A percentile compares a stretch with the other conserved stretches of the same genome.
Evolutionary conservation across 2,888 invertebrate genomes (phyloP).

Genomic region (Atherix ibis): DNA sequence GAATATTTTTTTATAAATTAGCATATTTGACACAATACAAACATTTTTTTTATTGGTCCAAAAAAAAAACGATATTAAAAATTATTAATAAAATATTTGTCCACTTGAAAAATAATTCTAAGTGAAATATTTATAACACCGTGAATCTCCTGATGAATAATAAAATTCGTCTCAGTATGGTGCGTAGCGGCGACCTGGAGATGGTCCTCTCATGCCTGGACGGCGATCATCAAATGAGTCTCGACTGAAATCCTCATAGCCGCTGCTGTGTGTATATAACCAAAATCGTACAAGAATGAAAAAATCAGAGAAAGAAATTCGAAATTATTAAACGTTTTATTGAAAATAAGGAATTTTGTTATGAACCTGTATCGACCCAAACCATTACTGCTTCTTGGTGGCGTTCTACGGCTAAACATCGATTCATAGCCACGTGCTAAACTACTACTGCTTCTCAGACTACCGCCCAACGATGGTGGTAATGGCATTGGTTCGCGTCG

Average conservation of each 20-base stretch:
- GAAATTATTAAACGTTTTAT: no score
- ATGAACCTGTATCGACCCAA: conserved; percentile 23
- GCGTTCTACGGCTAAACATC: conserved; percentile 71
- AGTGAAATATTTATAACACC: neutral
- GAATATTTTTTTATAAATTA: no score
- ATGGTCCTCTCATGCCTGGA: conserved; percentile 55
- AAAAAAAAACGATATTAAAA: no score
- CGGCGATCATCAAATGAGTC: conserved; percentile 76
- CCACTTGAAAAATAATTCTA: no score
- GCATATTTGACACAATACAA: no score
- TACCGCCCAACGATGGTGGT: conserved; percentile 44
- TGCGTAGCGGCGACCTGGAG: conserved; percentile 73
- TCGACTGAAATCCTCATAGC: conserved; percentile 78
- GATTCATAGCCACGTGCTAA: conserved; percentile 49
- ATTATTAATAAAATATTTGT: no score
- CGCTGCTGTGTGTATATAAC: no score
- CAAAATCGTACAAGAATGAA: no score
- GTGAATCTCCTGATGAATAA: conserved; percentile 5
- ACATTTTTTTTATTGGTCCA: no score
- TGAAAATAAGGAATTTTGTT: conserved; percentile 4
- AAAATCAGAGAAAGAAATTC: conserved; percentile 17
- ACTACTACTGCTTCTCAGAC: conserved; percentile 40
- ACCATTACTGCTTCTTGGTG: conserved; percentile 39
- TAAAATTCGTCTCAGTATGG: conserved; percentile 49
- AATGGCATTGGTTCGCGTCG: conserved; percentile 65